A percentile compares a stretch with the other conserved stretches of the same genome.
These are phyloP conservation scores for Dolomedes plantarius DNA, from an alignment of 2,888 invertebrate genomes.

Conservation along the genomic window DNA sequence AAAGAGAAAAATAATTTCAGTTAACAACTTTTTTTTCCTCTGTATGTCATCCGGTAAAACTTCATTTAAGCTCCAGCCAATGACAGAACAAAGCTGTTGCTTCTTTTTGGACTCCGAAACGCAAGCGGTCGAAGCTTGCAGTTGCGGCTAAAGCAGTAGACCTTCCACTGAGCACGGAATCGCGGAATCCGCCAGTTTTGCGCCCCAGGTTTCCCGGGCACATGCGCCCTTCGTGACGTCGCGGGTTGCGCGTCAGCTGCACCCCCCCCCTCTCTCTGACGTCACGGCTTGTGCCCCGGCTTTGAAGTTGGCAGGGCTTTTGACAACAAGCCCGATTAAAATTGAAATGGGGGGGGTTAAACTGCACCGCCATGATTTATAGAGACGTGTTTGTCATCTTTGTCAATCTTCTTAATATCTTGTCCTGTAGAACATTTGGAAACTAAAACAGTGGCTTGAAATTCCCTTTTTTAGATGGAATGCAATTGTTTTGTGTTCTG, in stretches of 20 bases:
- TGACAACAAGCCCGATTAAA: background rate
- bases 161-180: conserved; percentile 23
- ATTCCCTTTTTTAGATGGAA: too few relatives aligned
- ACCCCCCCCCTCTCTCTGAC: conserved; percentile 20
- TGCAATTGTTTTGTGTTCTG: too few relatives aligned
- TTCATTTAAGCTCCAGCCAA: background rate
- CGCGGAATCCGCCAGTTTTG: conserved; percentile 25
- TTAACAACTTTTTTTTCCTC: background rate
- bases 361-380: background rate
- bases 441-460: too few relatives aligned
- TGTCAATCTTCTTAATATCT: too few relatives aligned
- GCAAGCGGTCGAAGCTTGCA: conserved; percentile 13
- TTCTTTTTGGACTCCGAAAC: conserved; percentile 1
- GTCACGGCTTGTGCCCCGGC: conserved; percentile 19
- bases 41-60: background rate
- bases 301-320: background rate
- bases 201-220: conserved; percentile 68
- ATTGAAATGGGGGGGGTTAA: background rate
- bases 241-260: conserved; percentile 38
- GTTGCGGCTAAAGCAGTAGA: background rate
- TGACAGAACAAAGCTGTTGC: conserved; percentile 1
- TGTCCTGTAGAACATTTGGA: too few relatives aligned
- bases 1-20: background rate
- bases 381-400: too few relatives aligned
- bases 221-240: conserved; percentile 64